Evolutionary conservation across 92 coral and sea anemone species (phyloP), one percentile per base, ranked within the genome.

Genomic region (Epizoanthus rinbou): DNA sequence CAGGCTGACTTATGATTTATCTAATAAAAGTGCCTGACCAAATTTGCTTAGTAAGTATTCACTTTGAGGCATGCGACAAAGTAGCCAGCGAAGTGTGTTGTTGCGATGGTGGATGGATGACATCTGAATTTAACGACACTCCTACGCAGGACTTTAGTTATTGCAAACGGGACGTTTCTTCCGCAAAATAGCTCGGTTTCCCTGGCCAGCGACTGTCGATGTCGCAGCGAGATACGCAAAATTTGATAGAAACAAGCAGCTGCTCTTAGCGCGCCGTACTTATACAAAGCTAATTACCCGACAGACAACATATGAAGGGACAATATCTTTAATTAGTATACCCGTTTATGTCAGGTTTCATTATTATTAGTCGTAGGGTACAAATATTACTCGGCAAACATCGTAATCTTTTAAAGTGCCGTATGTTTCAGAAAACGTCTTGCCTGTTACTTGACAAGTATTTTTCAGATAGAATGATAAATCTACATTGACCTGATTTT

Each of bases 271-370:
- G 3, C 3, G 73, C 73, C 73, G 35, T 67, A 41, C 73, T 67
- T 67, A 37, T 3, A 10, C 43, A 31, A 33, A 67, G 43, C 73
- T 67, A 67, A 67, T 67, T 33, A 67, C 35, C 50, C 73, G 28
- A 28, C 73, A 33, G 43, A 67, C 71, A 65, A 23, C 73, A 35
- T 33, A 50, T 50, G 54, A 50, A 13, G 73, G 50, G 50, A 31
- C 7, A 64, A 64, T 64, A 64, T 33, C 41, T 41, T n/a, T 67
- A 67, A 67, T 67, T 67, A 35, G 73, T 67, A 67, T 33, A 37
- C 50, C 73, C 47, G 73, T 67, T 67, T 67, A 67, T 67, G 47
- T 67, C 73, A 67, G 17, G 73, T 67, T 43, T 15, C 15, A 67
- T 67, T 37, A 33, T 67, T 67, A 67, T 33, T 67, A 17, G 19